Conservation (phyloP, 2,888 invertebrate species). For the Listrodromus nycthemerus region DNA sequence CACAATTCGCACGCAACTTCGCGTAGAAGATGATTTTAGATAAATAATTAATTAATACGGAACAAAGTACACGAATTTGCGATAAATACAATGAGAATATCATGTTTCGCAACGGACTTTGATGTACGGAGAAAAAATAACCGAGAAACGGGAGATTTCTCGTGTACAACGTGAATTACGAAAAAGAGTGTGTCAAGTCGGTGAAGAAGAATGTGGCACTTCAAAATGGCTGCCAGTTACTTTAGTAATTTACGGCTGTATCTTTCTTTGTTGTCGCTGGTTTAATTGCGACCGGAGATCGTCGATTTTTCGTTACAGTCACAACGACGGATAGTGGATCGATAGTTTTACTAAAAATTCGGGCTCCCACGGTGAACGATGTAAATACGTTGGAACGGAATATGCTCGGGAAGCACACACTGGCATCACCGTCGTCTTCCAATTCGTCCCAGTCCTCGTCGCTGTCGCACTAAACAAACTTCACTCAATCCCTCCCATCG, state of each 20-base stretch:
- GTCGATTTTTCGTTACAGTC: conserved; percentile 45
- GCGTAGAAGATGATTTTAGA: conserved; percentile 20
- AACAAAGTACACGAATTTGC: conserved; percentile 23
- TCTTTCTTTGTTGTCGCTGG: conserved; percentile 83
- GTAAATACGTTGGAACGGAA: conserved; percentile 76
- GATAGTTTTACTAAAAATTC: conserved; percentile 71
- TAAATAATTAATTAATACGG: conserved; percentile 1
- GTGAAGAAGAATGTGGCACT: conserved; percentile 89
- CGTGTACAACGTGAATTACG: conserved; percentile 48
- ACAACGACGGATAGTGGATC: conserved; percentile 73
- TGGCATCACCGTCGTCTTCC: conserved; percentile 71
- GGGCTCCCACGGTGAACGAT: conserved; percentile 68
- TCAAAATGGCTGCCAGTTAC: conserved; percentile 90
- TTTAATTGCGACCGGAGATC: conserved; percentile 72
- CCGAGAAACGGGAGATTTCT: conserved; percentile 2
- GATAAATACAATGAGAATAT: background rate
- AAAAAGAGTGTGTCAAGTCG: conserved; percentile 82
- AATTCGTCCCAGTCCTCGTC: conserved; percentile 53
- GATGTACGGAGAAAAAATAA: background rate
- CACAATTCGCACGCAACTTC: conserved; percentile 15
- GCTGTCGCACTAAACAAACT: conserved; percentile 70
- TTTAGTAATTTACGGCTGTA: conserved; percentile 84
- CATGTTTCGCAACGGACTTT: background rate
- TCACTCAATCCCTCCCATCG: conserved; percentile 64
- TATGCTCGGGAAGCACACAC: conserved; percentile 79